Evolutionary conservation across 2,888 invertebrate species (phyloP).

Genomic region (Copidosoma aretas): DNA sequence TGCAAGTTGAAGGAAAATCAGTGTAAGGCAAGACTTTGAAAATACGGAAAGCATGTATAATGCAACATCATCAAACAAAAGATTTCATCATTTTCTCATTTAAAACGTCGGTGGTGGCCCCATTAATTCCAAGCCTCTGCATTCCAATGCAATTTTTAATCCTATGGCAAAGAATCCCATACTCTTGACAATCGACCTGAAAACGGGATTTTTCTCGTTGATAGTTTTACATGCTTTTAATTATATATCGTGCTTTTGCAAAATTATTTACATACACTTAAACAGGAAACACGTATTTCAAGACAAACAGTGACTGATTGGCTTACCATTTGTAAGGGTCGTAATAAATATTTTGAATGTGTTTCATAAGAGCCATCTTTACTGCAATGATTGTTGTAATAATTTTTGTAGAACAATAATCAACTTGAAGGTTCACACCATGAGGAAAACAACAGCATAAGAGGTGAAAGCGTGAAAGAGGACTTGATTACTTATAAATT

Average conservation of each 20-base stretch:
- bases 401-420: too few relatives aligned
- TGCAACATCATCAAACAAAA: conserved; percentile 10
- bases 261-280: not conserved
- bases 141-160: conserved; percentile 79
- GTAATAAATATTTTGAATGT: conserved; percentile 73
- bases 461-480: too few relatives aligned
- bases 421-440: too few relatives aligned
- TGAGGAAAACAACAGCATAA: too few relatives aligned
- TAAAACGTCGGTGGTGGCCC: conserved; percentile 60
- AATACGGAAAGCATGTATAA: too few relatives aligned
- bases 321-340: conserved; percentile 82
- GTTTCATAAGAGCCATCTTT: conserved; percentile 44
- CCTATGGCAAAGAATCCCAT: conserved; percentile 79
- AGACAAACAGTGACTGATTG: not conserved
- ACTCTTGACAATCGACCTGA: conserved; percentile 83
- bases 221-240: not conserved
- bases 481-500: too few relatives aligned
- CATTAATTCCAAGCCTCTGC: conserved; percentile 77
- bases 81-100: conserved; percentile 1
- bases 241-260: too few relatives aligned
- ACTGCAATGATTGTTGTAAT: too few relatives aligned
- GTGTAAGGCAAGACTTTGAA: too few relatives aligned
- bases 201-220: conserved; percentile 47
- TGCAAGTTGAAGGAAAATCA: too few relatives aligned
- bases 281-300: not conserved